These are phyloP conservation scores for Nephrotoma flavescens DNA, from an alignment of 2,888 invertebrate genomes.

Conservation along the genomic window DNA sequence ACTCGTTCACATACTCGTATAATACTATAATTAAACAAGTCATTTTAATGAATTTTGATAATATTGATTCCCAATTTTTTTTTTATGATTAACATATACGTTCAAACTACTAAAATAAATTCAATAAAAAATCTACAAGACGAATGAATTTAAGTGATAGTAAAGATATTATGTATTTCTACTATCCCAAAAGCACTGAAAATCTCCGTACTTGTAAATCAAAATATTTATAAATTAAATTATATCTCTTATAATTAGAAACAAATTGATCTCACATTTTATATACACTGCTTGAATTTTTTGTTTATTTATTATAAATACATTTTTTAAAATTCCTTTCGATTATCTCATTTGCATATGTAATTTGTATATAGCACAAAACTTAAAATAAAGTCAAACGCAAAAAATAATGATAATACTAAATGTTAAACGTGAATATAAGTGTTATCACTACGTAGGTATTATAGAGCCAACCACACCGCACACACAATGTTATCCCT, in stretches of 20 bases:
- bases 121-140: background rate
- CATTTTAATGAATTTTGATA: background rate
- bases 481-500: background rate
- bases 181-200: background rate
- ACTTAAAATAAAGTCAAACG: background rate
- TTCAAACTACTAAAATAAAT: background rate
- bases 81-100: background rate
- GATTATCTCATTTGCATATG: background rate
- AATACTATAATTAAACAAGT: background rate
- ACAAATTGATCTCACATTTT: background rate
- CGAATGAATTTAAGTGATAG: background rate
- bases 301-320: background rate
- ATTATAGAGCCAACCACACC: background rate
- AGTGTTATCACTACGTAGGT: background rate
- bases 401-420: background rate
- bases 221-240: background rate
- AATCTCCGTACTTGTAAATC: background rate
- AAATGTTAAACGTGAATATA: background rate
- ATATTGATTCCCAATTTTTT: background rate
- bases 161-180: background rate
- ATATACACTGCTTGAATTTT: background rate
- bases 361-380: background rate
- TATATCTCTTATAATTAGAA: background rate
- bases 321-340: background rate
- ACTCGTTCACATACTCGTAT: background rate